A percentile compares a stretch with the other conserved stretches of the same genome.
These are phyloP conservation scores for Ormyrus thymus DNA, from an alignment of 2,888 invertebrate genomes.

Conservation along the genomic window DNA sequence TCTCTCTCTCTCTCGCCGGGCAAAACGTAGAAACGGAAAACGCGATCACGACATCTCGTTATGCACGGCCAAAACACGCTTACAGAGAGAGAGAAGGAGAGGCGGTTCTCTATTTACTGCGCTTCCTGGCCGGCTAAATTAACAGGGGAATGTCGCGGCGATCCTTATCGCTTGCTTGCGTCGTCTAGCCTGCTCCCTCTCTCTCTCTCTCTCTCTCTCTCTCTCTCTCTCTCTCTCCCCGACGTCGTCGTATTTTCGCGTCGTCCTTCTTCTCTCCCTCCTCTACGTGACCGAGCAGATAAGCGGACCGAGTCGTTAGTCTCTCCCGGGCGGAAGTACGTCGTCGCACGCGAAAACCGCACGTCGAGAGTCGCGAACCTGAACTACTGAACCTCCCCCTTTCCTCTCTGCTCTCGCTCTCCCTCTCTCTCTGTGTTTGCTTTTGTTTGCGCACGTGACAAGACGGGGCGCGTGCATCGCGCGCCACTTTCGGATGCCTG, in stretches of 20 bases:
- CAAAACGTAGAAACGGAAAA: too few species aligned
- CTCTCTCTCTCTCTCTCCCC: not conserved
- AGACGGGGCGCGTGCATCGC: too few species aligned
- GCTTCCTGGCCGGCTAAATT: slow-evolving; percentile 63
- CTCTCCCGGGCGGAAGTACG: slow-evolving; percentile 68
- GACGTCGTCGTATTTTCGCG: slow-evolving; percentile 50
- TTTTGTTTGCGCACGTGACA: not conserved
- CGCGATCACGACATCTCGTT: too few species aligned
- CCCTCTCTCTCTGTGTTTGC: slow-evolving; percentile 47
- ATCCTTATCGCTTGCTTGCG: slow-evolving; percentile 45
- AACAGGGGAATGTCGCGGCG: slow-evolving; percentile 49
- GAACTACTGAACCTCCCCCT: not conserved
- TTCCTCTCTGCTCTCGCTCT: slow-evolving; percentile 32
- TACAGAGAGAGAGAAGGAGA: slow-evolving; percentile 11
- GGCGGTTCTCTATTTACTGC: slow-evolving; percentile 67
- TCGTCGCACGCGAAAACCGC: slow-evolving; percentile 71
- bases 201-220: slow-evolving; percentile 1
- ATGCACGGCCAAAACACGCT: not conserved
- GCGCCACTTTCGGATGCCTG: too few species aligned
- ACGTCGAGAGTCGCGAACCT: slow-evolving; percentile 18
- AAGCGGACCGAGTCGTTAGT: slow-evolving; percentile 73
- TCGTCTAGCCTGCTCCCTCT: slow-evolving; percentile 21
- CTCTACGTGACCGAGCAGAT: slow-evolving; percentile 62
- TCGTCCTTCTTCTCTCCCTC: slow-evolving; percentile 8
- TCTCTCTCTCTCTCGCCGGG: too few species aligned